These are phyloP conservation scores for Andrena trimmerana DNA, from an alignment of 2,888 invertebrate species.

Conservation along the genomic window DNA sequence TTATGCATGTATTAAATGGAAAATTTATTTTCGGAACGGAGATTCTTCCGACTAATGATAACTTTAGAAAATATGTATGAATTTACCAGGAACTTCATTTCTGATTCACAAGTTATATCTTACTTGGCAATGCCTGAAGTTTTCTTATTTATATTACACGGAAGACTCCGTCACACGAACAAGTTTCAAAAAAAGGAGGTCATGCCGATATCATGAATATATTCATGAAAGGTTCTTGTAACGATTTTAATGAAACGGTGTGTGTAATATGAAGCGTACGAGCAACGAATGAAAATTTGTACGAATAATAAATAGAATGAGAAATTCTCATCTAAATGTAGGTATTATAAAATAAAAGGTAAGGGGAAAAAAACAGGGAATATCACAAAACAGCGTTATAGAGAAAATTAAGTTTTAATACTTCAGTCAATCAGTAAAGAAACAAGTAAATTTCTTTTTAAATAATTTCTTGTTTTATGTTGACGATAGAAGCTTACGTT, in stretches of 20 bases:
- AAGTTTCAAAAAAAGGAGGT: conserved; percentile 7
- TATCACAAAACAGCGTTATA: too few relatives aligned
- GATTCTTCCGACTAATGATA: not conserved
- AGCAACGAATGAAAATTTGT: not conserved
- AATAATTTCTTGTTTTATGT: too few relatives aligned
- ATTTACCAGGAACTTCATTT: not conserved
- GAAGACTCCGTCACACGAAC: not conserved
- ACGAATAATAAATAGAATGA: not conserved
- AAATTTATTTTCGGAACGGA: not conserved
- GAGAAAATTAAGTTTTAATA: too few relatives aligned
- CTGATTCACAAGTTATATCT: not conserved
- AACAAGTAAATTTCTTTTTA: too few relatives aligned
- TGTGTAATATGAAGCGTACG: not conserved
- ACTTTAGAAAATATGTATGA: not conserved
- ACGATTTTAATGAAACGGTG: not conserved
- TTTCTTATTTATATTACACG: conserved; percentile 4
- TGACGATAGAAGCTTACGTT: too few relatives aligned
- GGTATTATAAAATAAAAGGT: not conserved
- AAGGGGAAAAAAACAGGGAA: not conserved
- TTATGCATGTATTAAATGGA: not conserved
- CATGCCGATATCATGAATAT: conserved; percentile 8
- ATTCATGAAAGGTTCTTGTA: not conserved
- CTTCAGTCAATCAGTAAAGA: too few relatives aligned
- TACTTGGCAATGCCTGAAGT: not conserved
- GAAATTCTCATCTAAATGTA: not conserved